Percentiles rank a stretch among this genome's conserved stretches.
These are phyloP conservation scores for Whitmania pigra DNA, from an alignment of 1,140 invertebrate genomes.

Conservation along the genomic window DNA sequence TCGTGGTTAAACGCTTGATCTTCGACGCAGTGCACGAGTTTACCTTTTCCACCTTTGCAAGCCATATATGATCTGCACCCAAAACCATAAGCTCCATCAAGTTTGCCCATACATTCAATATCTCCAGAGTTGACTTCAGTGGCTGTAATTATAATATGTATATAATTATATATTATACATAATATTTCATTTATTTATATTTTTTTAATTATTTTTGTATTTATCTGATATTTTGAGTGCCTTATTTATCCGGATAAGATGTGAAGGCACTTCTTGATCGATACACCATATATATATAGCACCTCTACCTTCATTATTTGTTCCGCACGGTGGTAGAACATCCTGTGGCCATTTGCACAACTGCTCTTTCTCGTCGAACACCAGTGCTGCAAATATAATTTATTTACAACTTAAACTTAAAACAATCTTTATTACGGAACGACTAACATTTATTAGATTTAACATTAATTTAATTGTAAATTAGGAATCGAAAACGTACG, in stretches of 20 bases:
- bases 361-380: conserved; percentile 2
- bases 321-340: background rate
- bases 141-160: background rate
- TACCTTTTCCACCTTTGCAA: conserved; percentile 6
- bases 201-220: no score
- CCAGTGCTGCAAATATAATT: background rate
- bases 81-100: background rate
- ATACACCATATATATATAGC: no score
- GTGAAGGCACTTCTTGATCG: no score
- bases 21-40: background rate
- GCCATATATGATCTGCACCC: conserved; percentile 7
- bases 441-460: no score
- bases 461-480: no score
- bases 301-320: background rate
- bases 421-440: no score
- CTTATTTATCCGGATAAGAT: no score
- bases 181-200: no score
- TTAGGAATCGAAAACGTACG: background rate
- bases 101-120: background rate
- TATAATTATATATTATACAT: no score
- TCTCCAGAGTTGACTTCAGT: background rate
- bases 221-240: no score
- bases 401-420: no score
- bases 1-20: background rate
- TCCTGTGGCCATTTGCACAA: background rate